phyloP scores from a whole-genome alignment of 2,113 vertebrate genomes.

The Dissostichus mawsoni region DNA sequence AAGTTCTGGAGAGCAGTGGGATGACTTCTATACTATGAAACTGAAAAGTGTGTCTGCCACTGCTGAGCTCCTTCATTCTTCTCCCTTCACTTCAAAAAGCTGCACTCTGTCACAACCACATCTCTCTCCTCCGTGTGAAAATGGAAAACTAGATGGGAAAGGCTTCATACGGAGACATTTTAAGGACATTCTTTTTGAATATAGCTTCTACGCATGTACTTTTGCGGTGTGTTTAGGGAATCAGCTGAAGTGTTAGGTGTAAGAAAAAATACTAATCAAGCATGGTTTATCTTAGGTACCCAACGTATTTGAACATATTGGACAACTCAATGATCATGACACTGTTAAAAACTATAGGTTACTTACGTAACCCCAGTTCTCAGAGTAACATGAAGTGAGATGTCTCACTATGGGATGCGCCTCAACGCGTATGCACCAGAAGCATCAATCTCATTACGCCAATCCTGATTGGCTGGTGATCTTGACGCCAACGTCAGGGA shows the following conservation, averaged over 20 bases:
- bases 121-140: conserved; percentile 18
- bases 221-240: neutral
- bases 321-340: neutral
- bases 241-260: neutral
- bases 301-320: neutral
- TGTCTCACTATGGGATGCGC: no score
- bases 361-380: no score
- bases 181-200: neutral
- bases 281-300: neutral
- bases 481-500: no score
- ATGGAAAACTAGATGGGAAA: conserved; percentile 15
- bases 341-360: no score
- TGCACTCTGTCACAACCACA: neutral
- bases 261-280: neutral
- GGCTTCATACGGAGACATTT: neutral
- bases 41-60: conserved; percentile 18
- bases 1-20: conserved; percentile 8
- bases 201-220: neutral
- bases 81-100: conserved; percentile 42
- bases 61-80: conserved; percentile 17
- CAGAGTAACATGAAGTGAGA: no score
- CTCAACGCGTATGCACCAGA: no score
- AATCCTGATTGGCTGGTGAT: no score
- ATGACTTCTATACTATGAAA: conserved; percentile 26
- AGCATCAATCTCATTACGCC: no score